A percentile compares a stretch with the other conserved stretches of the same genome.
Conservation (phyloP, 2,113 vertebrate genomes). For the Microtus richardsoni region DNA sequence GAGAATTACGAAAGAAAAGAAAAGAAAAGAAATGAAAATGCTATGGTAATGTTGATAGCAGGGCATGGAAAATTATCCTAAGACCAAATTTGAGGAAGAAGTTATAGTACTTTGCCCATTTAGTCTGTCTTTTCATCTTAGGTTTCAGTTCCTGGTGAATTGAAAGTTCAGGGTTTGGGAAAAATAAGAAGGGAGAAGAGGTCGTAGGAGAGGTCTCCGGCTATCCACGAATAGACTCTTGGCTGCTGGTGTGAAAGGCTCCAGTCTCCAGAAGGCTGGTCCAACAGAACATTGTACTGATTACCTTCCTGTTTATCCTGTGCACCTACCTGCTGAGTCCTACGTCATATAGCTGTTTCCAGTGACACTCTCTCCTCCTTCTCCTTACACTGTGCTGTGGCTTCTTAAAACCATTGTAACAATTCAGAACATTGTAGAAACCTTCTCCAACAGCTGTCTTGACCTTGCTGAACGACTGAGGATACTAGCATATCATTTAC, state of each 20-base stretch:
- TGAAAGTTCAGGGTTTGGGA: background rate
- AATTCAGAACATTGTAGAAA: background rate
- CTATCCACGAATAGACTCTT: background rate
- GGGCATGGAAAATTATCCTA: background rate
- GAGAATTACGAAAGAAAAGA: background rate
- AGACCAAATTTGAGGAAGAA: conserved; percentile 34
- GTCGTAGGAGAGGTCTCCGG: background rate
- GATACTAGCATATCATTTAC: background rate
- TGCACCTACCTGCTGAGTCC: background rate
- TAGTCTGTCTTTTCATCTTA: background rate
- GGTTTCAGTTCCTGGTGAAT: background rate
- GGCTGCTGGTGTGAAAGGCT: background rate
- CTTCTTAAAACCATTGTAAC: background rate
- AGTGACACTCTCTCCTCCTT: background rate
- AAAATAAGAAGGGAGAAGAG: background rate
- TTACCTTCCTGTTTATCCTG: background rate
- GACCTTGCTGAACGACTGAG: background rate
- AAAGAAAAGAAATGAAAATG: background rate
- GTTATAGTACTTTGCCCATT: background rate
- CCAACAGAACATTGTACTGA: background rate
- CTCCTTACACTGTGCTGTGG: background rate
- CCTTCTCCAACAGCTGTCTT: background rate
- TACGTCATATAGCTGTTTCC: background rate
- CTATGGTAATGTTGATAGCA: background rate
- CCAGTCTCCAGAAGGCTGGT: background rate